phyloP scores from a whole-genome alignment of 2,113 vertebrate species.

The Theropithecus gelada region DNA sequence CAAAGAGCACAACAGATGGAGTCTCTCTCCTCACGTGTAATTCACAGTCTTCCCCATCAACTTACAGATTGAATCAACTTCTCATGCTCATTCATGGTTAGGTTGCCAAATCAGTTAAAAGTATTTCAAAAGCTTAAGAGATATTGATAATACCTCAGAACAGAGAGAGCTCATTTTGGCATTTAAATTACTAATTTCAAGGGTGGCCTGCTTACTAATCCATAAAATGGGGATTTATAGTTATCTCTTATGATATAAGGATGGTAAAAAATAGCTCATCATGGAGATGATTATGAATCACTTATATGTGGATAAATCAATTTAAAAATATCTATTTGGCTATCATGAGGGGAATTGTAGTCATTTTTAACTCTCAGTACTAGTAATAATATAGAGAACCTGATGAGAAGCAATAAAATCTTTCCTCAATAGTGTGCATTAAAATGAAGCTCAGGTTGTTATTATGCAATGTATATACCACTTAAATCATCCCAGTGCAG shows the following conservation, averaged over 20 bases:
- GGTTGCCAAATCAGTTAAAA: constrained; percentile 9
- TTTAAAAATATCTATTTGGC: constrained; percentile 41
- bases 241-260: constrained; percentile 33
- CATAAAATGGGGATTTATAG: constrained; percentile 39
- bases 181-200: constrained; percentile 43
- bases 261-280: background rate
- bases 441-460: constrained; percentile 45
- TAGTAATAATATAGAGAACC: background rate
- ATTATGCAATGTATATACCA: background rate
- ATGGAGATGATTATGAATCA: constrained; percentile 36
- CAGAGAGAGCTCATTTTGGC: background rate
- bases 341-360: background rate
- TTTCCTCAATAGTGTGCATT: constrained; percentile 46
- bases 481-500: constrained; percentile 42
- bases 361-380: constrained; percentile 45
- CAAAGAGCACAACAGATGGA: background rate
- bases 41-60: background rate
- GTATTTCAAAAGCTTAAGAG: constrained; percentile 11
- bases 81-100: background rate
- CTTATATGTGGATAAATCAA: constrained; percentile 46
- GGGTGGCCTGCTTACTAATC: background rate
- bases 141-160: background rate
- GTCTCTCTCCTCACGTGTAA: background rate
- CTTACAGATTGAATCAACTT: background rate
- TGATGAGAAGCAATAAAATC: constrained; percentile 37